Evolutionary conservation across 2,888 invertebrate species (phyloP), one percentile per base, ranked within the genome.

Genomic region (Lasioglossum morio): DNA sequence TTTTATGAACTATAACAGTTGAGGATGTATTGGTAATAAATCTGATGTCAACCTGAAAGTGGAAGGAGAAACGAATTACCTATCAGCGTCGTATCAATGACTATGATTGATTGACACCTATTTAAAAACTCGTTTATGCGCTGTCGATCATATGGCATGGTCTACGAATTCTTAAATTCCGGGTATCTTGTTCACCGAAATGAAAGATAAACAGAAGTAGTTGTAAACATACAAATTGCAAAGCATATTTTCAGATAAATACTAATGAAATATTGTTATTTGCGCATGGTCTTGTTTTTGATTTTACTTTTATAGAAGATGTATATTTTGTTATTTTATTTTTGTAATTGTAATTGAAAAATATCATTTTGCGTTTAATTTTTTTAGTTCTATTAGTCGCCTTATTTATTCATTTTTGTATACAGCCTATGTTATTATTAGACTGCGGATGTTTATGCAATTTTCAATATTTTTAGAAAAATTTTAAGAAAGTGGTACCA

Each of bases 51-150:
- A 79, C 77, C 74, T 53, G 79, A 86, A 84, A 79, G 46, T 84
- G 57, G 72, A 69, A 69, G 66, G 60, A 60, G 70, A 23, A 77
- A 72, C 76, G 78, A 78, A 81, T 77, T 72, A 76, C 48, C 77
- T 79, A 78, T 83, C 76, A 73, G 34, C 70, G 80, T 80, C 81
- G 48, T 72, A 79, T 77, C 79, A 46, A 81, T 79, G 69, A 80
- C 84, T 77, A 83, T 88, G 88, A 89, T 88, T 88, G 89, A 89
- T 85, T 76, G 89, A 84, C 77, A 70, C 60, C 66, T 79, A 84
- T 87, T 81, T 87, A 76, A 87, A 87, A 88, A 84, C 83, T 88
- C 84, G 84, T 88, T 88, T 88, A 81, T 84, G 73, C 79, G 85
- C 87, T 80, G 89, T 84, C 89, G 73, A 88, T 88, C 85, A 74